Evolutionary conservation across 2,113 vertebrate species (phyloP), one percentile per base, ranked within the genome.

Genomic region (Centrocercus urophasianus): DNA sequence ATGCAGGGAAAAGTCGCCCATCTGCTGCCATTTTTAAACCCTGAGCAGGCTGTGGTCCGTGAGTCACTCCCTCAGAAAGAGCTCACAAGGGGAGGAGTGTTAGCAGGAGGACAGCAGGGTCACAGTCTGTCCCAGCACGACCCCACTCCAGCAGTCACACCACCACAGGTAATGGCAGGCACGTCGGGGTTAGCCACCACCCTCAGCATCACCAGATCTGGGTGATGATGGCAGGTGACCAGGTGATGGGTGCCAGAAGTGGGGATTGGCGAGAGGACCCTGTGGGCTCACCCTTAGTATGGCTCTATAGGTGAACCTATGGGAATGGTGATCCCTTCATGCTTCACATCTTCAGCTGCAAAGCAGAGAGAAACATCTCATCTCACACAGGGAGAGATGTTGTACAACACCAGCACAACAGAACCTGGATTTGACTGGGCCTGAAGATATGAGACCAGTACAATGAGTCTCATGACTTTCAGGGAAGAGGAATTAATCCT

Each of bases 1-100:
- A 72, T 8, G 85, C 61, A 87, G 70, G 83, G 93, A 66, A 83
- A 94, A 97, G 93, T 96, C 38, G 56, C 89, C 95, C 75, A 32
- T 93, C 77, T 93, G 93, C 95, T 97, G 96, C 93, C 56, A 17
- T 97, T 97, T 97, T 97, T 97, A 95, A 97, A 93, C 80, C 89
- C 86, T 42, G 94, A 89, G 95, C 73, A 86, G 93, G 25, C 96
- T 97, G 97, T 64, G 97, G 97, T 94, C 72, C 30, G 3, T 98
- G 98, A 98, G 97, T 98, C 97, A 98, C 88, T 48, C 66, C 45
- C 84, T 93, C 93, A 65, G 91, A 92, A 95, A 71, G 95, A 3
- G 32, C 93, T 97, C 93, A 4, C 92, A 32, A 88, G 89, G 87
- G 86, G 94, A 90, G 67, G 48, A 10, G 34, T 2, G 70, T 66